Conservation (phyloP, 2,888 invertebrate species). For the Apodemia hepburni region DNA sequence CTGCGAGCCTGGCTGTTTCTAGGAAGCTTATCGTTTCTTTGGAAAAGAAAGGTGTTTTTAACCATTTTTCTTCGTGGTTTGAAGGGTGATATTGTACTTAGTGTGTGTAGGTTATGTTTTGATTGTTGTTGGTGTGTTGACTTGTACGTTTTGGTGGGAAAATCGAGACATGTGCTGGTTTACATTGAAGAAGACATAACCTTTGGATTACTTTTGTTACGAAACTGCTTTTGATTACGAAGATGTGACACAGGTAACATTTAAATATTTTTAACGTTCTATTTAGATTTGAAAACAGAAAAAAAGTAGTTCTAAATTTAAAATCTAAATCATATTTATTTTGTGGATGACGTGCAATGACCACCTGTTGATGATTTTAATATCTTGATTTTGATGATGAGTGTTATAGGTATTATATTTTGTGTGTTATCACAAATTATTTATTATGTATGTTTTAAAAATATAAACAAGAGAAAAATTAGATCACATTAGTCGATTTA, state of each 20-base stretch:
- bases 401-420: background rate
- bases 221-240: constrained; percentile 27
- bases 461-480: no score
- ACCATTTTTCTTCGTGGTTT: constrained; percentile 29
- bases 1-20: constrained; percentile 56
- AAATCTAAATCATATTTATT: constrained; percentile 14
- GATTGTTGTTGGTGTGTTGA: constrained; percentile 30
- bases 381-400: constrained; percentile 21
- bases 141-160: constrained; percentile 54
- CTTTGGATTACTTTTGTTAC: constrained; percentile 29
- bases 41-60: constrained; percentile 26
- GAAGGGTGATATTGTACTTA: constrained; percentile 32
- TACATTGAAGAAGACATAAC: constrained; percentile 26
- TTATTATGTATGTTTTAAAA: no score
- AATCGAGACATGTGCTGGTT: constrained; percentile 29
- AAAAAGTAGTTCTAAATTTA: constrained; percentile 30
- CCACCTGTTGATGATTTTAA: constrained; percentile 46
- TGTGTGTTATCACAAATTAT: background rate
- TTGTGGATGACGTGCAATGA: constrained; percentile 35
- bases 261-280: background rate
- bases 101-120: constrained; percentile 46
- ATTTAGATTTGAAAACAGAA: constrained; percentile 16
- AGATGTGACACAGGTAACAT: constrained; percentile 38
- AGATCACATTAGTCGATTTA: no score
- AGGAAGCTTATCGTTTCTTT: constrained; percentile 44